A percentile compares a stretch with the other conserved stretches of the same genome.
These are phyloP conservation scores for Yponomeuta evonymella DNA, from an alignment of 2,888 invertebrate genomes.

Conservation along the genomic window DNA sequence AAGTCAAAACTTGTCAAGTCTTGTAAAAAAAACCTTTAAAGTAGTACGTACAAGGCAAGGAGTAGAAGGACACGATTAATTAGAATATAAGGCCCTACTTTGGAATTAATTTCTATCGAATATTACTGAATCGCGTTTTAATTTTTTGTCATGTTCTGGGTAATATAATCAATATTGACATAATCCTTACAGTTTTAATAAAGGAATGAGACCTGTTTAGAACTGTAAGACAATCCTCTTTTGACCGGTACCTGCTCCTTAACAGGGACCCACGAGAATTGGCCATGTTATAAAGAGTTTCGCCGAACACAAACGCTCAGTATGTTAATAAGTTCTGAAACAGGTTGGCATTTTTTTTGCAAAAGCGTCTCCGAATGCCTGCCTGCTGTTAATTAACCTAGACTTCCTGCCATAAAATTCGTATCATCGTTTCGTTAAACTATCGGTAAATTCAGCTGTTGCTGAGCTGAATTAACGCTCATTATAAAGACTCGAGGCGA, in stretches of 20 bases:
- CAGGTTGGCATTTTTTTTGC: conserved; percentile 3
- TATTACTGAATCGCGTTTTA: too few species aligned
- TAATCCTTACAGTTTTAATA: too few species aligned
- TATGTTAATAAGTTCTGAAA: conserved; percentile 11
- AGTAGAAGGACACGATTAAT: background rate
- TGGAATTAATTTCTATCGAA: too few species aligned
- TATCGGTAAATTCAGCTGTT: conserved; percentile 2
- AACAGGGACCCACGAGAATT: background rate
- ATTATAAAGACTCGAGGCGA: background rate
- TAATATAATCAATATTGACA: too few species aligned
- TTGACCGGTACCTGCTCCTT: too few species aligned
- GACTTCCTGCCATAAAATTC: conserved; percentile 11
- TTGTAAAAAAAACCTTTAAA: too few species aligned
- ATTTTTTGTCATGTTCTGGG: too few species aligned
- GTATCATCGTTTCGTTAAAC: background rate
- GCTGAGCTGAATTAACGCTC: conserved; percentile 1
- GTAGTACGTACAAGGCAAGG: too few species aligned
- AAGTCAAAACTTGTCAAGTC: too few species aligned
- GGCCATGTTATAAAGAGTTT: conserved; percentile 7
- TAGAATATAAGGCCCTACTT: too few species aligned
- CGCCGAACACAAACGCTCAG: conserved; percentile 1
- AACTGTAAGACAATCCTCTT: too few species aligned
- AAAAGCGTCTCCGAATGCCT: conserved; percentile 9
- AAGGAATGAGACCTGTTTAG: too few species aligned
- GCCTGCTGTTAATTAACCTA: conserved; percentile 1